Percentiles rank a stretch among this genome's conserved stretches.
Evolutionary conservation across 1,140 invertebrate genomes (phyloP).

Genomic region (Brachionus asplanchnoidis): DNA sequence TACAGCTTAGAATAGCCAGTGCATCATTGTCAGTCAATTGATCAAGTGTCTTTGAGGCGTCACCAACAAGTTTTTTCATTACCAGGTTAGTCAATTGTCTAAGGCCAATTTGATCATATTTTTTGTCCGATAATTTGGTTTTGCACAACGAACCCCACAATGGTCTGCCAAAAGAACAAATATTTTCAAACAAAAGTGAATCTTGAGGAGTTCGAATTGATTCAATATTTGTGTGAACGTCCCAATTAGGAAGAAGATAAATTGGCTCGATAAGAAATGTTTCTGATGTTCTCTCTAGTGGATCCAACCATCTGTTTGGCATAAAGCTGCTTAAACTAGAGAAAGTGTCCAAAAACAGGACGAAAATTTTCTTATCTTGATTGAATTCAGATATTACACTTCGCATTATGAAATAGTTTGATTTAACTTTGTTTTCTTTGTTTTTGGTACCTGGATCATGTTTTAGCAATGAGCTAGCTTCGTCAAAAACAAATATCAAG

Average conservation of each 20-base stretch:
- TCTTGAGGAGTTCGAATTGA: background rate
- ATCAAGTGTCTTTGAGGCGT: too few species aligned
- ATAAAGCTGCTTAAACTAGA: conserved; percentile 1
- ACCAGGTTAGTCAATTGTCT: background rate
- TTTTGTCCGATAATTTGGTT: background rate
- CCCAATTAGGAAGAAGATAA: conserved; percentile 6
- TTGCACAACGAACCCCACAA: background rate
- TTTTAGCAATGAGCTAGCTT: background rate
- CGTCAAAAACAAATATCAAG: background rate
- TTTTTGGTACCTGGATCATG: background rate
- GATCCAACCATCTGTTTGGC: background rate
- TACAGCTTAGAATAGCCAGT: background rate
- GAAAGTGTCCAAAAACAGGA: background rate
- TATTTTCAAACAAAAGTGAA: background rate
- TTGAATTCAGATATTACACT: background rate
- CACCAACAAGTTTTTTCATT: background rate
- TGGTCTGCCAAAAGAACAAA: background rate
- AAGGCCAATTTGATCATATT: background rate
- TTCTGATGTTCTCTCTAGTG: background rate
- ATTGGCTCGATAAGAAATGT: background rate
- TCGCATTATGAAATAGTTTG: background rate
- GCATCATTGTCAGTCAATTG: background rate
- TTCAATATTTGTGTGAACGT: background rate
- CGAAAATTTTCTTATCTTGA: background rate
- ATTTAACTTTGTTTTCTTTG: background rate